Conservation (phyloP, 2,888 invertebrate species). For the Agrotis segetum region DNA sequence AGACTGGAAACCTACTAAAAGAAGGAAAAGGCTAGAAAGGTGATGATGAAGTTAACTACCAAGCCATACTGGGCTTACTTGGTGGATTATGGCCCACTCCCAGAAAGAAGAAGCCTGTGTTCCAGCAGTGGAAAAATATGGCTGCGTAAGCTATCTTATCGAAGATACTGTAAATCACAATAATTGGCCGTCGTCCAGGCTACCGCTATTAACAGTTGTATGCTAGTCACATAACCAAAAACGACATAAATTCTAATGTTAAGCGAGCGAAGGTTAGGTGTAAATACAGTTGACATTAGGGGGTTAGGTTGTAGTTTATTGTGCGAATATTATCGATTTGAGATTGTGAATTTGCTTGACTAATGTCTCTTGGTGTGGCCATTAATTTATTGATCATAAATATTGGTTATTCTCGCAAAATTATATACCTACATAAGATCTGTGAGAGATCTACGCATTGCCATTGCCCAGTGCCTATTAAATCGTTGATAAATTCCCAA, state of each 20-base stretch:
- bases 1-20: too few relatives aligned
- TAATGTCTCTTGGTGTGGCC: neutral
- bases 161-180: slow-evolving; percentile 31
- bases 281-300: slow-evolving; percentile 9
- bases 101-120: neutral
- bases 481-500: too few relatives aligned
- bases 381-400: neutral
- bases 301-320: slow-evolving; percentile 22
- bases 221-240: slow-evolving; percentile 33
- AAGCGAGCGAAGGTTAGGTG: slow-evolving; percentile 27
- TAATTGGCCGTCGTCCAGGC: slow-evolving; percentile 41
- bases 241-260: slow-evolving; percentile 34
- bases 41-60: too few relatives aligned
- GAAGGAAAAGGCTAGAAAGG: too few relatives aligned
- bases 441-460: too few relatives aligned
- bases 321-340: slow-evolving; percentile 17
- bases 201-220: neutral
- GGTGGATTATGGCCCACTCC: neutral
- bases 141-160: too few relatives aligned
- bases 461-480: too few relatives aligned
- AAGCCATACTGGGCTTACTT: neutral
- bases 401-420: neutral
- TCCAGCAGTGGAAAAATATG: too few relatives aligned
- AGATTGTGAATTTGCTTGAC: neutral
- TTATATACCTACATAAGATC: too few relatives aligned